phyloP scores from a whole-genome alignment of 2,113 vertebrate genomes.

The Neogale vison region DNA sequence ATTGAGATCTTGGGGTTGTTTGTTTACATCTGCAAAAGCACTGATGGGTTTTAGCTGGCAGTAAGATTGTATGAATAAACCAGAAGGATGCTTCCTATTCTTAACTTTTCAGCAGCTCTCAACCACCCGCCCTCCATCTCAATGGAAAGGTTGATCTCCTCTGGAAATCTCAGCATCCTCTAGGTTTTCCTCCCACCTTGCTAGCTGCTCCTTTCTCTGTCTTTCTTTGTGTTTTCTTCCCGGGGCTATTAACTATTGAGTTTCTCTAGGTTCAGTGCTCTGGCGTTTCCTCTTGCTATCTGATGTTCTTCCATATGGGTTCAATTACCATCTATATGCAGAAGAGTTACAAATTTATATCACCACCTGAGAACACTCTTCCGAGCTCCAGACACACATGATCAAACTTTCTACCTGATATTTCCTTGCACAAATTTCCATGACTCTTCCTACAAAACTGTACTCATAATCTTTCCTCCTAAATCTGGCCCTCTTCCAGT shows the following conservation, averaged over 20 bases:
- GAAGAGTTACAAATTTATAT: background rate
- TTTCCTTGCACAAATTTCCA: background rate
- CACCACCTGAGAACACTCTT: background rate
- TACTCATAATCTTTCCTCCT: background rate
- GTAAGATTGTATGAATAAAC: background rate
- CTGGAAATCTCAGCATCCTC: background rate
- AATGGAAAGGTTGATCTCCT: background rate
- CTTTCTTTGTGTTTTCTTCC: background rate
- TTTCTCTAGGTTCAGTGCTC: background rate
- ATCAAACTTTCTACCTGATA: background rate
- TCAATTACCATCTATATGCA: background rate
- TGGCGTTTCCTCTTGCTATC: background rate
- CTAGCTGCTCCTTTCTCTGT: background rate
- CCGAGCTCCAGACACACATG: background rate
- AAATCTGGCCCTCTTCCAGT: background rate
- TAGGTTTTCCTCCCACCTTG: background rate
- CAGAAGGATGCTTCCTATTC: background rate
- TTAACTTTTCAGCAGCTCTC: background rate
- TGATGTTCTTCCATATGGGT: background rate
- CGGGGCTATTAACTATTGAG: background rate
- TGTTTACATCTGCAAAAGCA: slow-evolving; percentile 6
- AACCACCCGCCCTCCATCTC: background rate
- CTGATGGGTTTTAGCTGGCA: background rate
- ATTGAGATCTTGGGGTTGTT: background rate
- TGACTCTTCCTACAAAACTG: background rate